Conservation (phyloP, 1,140 invertebrate genomes). For the Pollicipes pollicipes region DNA sequence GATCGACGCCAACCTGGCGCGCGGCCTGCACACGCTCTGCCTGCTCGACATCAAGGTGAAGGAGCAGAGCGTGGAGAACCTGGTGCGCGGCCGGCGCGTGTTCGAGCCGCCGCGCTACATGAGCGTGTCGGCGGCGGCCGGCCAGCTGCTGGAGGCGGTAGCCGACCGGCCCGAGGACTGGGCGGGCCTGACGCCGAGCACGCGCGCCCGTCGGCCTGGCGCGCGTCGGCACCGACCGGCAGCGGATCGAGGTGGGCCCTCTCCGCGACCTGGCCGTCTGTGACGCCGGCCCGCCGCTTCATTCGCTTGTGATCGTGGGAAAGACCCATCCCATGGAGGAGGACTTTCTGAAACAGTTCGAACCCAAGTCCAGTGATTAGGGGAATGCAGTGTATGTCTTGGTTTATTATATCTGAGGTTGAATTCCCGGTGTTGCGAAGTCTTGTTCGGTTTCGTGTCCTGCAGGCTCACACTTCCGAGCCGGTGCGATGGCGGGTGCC, state of each 20-base stretch:
- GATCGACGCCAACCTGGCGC: slow-evolving; percentile 61
- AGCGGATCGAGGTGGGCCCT: slow-evolving; percentile 54
- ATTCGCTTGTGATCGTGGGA: slow-evolving; percentile 75
- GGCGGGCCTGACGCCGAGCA: slow-evolving; percentile 36
- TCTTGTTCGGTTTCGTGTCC: too few relatives aligned
- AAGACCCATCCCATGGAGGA: slow-evolving; percentile 76
- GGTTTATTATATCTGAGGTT: too few relatives aligned
- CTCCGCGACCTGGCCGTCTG: slow-evolving; percentile 47
- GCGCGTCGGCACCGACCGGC: slow-evolving; percentile 64
- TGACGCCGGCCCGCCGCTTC: slow-evolving; percentile 75
- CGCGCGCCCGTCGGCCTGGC: slow-evolving; percentile 66
- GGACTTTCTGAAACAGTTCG: slow-evolving; percentile 45
- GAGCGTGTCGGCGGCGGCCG: slow-evolving; percentile 64
- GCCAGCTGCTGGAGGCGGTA: slow-evolving; percentile 61
- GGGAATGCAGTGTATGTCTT: too few relatives aligned
- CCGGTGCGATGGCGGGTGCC: too few relatives aligned
- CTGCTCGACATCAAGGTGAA: slow-evolving; percentile 93
- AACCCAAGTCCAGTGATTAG: too few relatives aligned
- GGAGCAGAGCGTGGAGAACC: slow-evolving; percentile 85
- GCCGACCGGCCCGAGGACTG: slow-evolving; percentile 23
- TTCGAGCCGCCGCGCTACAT: slow-evolving; percentile 91
- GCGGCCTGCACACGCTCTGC: slow-evolving; percentile 88
- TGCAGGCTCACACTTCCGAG: too few relatives aligned
- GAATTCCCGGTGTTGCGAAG: too few relatives aligned
- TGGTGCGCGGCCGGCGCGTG: slow-evolving; percentile 70